phyloP scores from a whole-genome alignment of 2,888 invertebrate species.

The Tachina lurida region DNA sequence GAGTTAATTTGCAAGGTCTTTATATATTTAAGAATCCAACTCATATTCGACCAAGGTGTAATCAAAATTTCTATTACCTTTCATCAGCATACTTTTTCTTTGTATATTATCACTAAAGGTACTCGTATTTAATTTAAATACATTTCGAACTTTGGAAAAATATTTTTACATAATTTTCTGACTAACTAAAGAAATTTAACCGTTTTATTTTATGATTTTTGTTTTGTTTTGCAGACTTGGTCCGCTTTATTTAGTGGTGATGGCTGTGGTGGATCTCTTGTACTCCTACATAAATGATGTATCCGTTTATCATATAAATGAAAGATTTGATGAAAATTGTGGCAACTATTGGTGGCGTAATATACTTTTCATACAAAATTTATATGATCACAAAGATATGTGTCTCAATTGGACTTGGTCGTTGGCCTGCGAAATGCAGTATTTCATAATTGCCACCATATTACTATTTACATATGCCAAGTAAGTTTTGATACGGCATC shows the following conservation, averaged over 20 bases:
- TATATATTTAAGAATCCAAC: no score
- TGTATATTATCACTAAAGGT: no score
- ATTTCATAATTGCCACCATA: slow-evolving; percentile 79
- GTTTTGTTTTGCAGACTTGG: slow-evolving; percentile 77
- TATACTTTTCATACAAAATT: slow-evolving; percentile 82
- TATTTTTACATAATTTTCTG: no score
- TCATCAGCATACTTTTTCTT: no score
- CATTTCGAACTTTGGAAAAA: no score
- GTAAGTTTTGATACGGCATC: slow-evolving; percentile 74
- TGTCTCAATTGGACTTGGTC: slow-evolving; percentile 83
- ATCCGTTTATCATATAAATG: slow-evolving; percentile 82
- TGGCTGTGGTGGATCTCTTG: slow-evolving; percentile 79
- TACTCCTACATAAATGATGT: slow-evolving; percentile 81
- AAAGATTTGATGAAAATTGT: slow-evolving; percentile 82
- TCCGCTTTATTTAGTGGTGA: slow-evolving; percentile 80
- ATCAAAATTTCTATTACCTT: no score
- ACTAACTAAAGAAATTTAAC: no score
- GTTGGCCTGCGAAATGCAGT: slow-evolving; percentile 83
- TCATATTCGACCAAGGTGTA: no score
- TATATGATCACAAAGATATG: slow-evolving; percentile 81
- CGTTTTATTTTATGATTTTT: background rate
- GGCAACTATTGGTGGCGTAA: slow-evolving; percentile 82
- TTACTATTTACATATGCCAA: slow-evolving; percentile 81
- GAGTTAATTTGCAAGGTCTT: no score
- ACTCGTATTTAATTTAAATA: no score